Base-by-base conservation (phyloP, 35 echinoderm and acorn worm genomes). In the Apostichopus parvimensis region DNA sequence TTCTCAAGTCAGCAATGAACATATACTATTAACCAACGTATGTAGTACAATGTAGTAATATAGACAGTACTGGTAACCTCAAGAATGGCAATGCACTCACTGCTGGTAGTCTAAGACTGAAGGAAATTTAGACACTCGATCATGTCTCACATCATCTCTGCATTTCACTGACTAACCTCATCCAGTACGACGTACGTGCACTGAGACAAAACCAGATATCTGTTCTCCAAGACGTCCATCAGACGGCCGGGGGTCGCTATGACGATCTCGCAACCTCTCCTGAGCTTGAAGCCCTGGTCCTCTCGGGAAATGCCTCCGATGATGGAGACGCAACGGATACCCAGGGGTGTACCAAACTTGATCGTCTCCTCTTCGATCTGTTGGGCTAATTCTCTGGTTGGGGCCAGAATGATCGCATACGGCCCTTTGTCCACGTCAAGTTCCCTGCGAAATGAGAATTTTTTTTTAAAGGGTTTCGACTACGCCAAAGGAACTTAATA, bases 231-330 rank as follows among this genome's bases (percentile, higher is more conserved):
- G 24, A 99, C 97, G 70, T 99, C 97, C 57, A 99, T 96, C n/a
- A 99, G 95, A 96, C 97, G 97, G 78, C 97, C 97, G 0, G 97
- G 97, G 21, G 97, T 99, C 13, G 97, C 97, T 66, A 99, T 99
- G 87, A 99, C 97, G 57, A 98, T 95, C 90, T 99, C 97, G 53
- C 91, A 93, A 14, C 97, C 97, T 66, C 85, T 80, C 10, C 97
- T 92, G 24, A 99, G 82, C 87, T 99, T 99, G 77, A 99, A 99
- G 4, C 97, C 97, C 92, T 99, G 97, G 78, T 99, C 97, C 87
- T 99, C 97, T 17, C 97, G 61, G 15, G 97, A 99, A 57, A 99
- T 99, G 79, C 97, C 97, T 24, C 97, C 97, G 57, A 99, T 99
- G 93, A 99, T 99, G 34, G 97, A 96, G 21, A 99, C 97, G 23